phyloP scores from a whole-genome alignment of 53 echinoderm and acorn worm species.

The Henricia sp. region DNA sequence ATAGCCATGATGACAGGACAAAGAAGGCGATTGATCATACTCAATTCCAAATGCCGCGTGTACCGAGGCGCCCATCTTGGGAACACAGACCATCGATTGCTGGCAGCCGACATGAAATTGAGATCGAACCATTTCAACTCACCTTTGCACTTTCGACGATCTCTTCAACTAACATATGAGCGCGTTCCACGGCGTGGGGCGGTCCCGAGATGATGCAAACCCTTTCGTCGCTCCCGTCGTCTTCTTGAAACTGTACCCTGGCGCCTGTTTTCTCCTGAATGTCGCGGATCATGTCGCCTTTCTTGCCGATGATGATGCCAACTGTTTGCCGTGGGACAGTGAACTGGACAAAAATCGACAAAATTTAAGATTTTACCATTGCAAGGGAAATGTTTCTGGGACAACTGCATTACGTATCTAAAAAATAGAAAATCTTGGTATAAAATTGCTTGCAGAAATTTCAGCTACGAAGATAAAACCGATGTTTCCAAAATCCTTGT shows the following conservation, averaged over 20 bases:
- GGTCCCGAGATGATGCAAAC: slow-evolving; percentile 75
- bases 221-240: slow-evolving; percentile 74
- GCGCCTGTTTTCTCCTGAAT: slow-evolving; percentile 88
- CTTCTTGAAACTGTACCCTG: slow-evolving; percentile 88
- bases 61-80: too few species aligned
- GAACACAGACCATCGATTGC: too few species aligned
- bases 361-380: too few species aligned
- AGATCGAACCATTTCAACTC: slow-evolving; percentile 2
- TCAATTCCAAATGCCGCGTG: too few species aligned
- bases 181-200: slow-evolving; percentile 56
- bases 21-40: too few species aligned
- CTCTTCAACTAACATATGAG: slow-evolving; percentile 62
- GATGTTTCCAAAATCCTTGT: too few species aligned
- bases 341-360: slow-evolving; percentile 62
- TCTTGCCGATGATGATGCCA: slow-evolving; percentile 92
- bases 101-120: too few species aligned
- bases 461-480: too few species aligned
- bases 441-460: too few species aligned
- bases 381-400: too few species aligned
- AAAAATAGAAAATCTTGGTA: too few species aligned
- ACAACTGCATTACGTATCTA: background rate
- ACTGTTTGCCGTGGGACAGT: slow-evolving; percentile 87
- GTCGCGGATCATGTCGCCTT: slow-evolving; percentile 87
- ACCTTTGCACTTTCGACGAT: slow-evolving; percentile 75
- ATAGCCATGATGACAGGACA: too few species aligned